A percentile compares a stretch with the other conserved stretches of the same genome.
phyloP scores from a whole-genome alignment of 2,113 vertebrate genomes.

The Oryzias curvinotus region DNA sequence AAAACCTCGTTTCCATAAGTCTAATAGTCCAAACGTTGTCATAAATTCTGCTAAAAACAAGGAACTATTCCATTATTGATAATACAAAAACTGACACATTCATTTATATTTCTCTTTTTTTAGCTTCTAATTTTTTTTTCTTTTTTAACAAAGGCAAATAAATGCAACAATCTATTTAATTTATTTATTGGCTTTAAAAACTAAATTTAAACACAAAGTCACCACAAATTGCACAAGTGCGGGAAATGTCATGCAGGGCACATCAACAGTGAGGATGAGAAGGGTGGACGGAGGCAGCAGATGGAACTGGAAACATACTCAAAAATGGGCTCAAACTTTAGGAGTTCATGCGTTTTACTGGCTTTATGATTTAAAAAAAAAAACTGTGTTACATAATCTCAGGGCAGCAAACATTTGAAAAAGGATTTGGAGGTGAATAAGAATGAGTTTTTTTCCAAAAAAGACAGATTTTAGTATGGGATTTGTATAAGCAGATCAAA shows the following conservation, averaged over 20 bases:
- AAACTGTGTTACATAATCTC: constrained; percentile 3
- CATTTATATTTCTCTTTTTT: no score
- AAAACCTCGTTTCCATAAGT: background rate
- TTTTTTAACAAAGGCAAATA: no score
- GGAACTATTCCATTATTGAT: background rate
- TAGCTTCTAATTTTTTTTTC: no score
- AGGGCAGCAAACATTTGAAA: constrained; percentile 3
- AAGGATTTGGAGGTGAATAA: background rate
- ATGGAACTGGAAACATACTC: constrained; percentile 1
- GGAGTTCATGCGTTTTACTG: constrained; percentile 5
- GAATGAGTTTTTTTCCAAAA: constrained; percentile 37
- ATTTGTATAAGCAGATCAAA: constrained; percentile 1
- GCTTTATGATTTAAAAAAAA: background rate
- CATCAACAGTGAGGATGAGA: constrained; percentile 68
- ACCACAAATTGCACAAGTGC: constrained; percentile 65
- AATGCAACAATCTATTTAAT: no score
- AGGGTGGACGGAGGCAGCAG: constrained; percentile 61
- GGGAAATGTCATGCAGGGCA: constrained; percentile 72
- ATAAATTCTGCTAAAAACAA: background rate
- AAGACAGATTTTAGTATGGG: constrained; percentile 31
- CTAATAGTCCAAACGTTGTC: background rate
- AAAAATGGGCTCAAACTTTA: constrained; percentile 3
- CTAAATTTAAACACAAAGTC: constrained; percentile 31
- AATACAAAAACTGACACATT: no score
- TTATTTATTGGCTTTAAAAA: no score